phyloP scores from a whole-genome alignment of 2,888 invertebrate species.

The Acronicta psi region DNA sequence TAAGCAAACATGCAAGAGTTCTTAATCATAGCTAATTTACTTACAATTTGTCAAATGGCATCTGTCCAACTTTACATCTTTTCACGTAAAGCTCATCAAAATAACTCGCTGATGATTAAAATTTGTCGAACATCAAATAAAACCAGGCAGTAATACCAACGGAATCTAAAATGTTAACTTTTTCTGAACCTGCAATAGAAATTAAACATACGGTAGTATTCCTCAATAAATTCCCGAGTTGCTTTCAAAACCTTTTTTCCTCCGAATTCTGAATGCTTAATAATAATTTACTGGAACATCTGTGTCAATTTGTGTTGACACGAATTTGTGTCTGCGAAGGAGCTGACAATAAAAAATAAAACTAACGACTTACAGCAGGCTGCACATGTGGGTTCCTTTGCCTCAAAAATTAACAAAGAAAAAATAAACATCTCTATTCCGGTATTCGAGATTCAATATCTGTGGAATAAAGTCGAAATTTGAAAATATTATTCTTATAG shows the following conservation, averaged over 20 bases:
- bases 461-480: constrained; percentile 55
- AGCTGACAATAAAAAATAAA: constrained; percentile 74
- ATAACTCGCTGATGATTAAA: constrained; percentile 15
- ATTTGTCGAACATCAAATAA: constrained; percentile 16
- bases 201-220: constrained; percentile 51
- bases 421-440: constrained; percentile 42
- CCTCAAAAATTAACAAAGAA: constrained; percentile 66
- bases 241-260: constrained; percentile 39
- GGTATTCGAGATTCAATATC: constrained; percentile 41
- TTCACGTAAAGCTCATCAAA: constrained; percentile 22
- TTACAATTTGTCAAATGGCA: constrained; percentile 19
- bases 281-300: constrained; percentile 76
- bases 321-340: constrained; percentile 71
- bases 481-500: constrained; percentile 31
- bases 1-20: no score
- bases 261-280: constrained; percentile 56
- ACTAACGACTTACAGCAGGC: constrained; percentile 77
- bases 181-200: constrained; percentile 37
- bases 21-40: constrained; percentile 22
- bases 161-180: constrained; percentile 19
- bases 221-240: constrained; percentile 39
- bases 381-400: constrained; percentile 79
- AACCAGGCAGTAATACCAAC: constrained; percentile 6
- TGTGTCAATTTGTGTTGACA: constrained; percentile 84
- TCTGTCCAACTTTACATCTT: constrained; percentile 11